These are phyloP conservation scores for Bombus huntii DNA, from an alignment of 1,140 invertebrate genomes.

Conservation along the genomic window DNA sequence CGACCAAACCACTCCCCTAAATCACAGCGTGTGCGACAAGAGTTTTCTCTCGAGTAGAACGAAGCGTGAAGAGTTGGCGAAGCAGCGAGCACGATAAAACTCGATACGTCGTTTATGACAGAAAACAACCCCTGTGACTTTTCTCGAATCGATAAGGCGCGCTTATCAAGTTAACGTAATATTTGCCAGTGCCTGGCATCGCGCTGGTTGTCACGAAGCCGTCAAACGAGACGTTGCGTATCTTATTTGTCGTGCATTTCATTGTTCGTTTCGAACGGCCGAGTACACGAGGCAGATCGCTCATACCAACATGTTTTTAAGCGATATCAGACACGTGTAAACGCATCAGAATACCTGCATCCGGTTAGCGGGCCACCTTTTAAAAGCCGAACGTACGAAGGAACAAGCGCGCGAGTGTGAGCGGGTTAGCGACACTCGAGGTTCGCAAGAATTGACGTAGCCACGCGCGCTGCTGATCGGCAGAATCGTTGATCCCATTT, in stretches of 20 bases:
- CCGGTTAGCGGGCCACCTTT: conserved; percentile 51
- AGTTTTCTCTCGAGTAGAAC: neutral
- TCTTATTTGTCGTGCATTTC: conserved; percentile 26
- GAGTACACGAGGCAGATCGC: neutral
- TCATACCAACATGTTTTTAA: conserved; percentile 19
- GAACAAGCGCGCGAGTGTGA: neutral
- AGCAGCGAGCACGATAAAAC: neutral
- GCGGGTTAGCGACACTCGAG: conserved; percentile 14
- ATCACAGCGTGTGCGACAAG: neutral
- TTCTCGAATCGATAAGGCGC: conserved; percentile 46
- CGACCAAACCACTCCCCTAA: neutral
- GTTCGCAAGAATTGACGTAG: conserved; percentile 65
- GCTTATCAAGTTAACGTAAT: conserved; percentile 53
- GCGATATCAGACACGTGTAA: conserved; percentile 73
- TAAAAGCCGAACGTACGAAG: neutral
- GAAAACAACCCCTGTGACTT: neutral
- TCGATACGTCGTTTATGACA: neutral
- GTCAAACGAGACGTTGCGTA: conserved; percentile 11
- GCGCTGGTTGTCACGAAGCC: conserved; percentile 6
- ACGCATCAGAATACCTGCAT: conserved; percentile 63
- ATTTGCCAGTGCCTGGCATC: conserved; percentile 30
- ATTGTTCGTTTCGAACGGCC: neutral
- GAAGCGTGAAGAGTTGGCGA: neutral
- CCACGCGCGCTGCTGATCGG: conserved; percentile 75
- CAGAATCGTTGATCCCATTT: conserved; percentile 81